phyloP scores from a whole-genome alignment of 2,113 vertebrate species.

The Nibea coibor region DNA sequence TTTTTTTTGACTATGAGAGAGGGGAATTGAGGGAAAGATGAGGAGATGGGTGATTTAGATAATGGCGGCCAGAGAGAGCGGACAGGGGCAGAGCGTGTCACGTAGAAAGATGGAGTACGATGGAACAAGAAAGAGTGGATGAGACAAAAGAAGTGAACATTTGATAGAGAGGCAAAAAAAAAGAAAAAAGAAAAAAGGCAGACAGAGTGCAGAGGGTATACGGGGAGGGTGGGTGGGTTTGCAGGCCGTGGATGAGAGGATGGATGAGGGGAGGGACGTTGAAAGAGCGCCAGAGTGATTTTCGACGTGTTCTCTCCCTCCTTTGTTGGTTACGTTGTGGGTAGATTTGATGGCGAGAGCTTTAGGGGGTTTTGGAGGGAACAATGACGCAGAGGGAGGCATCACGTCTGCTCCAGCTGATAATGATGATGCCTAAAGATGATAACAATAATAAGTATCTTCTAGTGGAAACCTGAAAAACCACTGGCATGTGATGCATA shows the following conservation, averaged over 20 bases:
- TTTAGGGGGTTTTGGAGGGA: conserved; percentile 59
- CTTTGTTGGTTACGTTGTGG: conserved; percentile 74
- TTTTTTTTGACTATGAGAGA: conserved; percentile 42
- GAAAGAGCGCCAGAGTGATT: conserved; percentile 79
- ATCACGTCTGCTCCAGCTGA: conserved; percentile 78
- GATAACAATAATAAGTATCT: conserved; percentile 82
- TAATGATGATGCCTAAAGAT: conserved; percentile 82
- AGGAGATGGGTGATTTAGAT: conserved; percentile 68
- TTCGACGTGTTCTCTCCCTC: conserved; percentile 63
- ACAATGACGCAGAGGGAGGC: conserved; percentile 81
- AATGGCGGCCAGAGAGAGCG: conserved; percentile 56
- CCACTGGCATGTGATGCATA: conserved; percentile 54
- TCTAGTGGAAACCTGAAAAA: conserved; percentile 74
- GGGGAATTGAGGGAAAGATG: conserved; percentile 58
- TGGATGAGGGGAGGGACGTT: conserved; percentile 58
- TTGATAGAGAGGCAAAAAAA: conserved; percentile 58
- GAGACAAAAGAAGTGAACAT: conserved; percentile 71
- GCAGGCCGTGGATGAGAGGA: conserved; percentile 64
- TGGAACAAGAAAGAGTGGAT: conserved; percentile 64
- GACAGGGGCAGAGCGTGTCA: conserved; percentile 54
- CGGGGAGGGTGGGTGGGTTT: conserved; percentile 1
- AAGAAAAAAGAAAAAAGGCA: conserved; percentile 24
- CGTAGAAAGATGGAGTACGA: conserved; percentile 54
- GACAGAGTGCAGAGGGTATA: conserved; percentile 29
- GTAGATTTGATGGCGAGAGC: conserved; percentile 71